A percentile compares a stretch with the other conserved stretches of the same genome.
phyloP scores from a whole-genome alignment of 2,113 vertebrate genomes.

The Orientallactaga bullata region DNA sequence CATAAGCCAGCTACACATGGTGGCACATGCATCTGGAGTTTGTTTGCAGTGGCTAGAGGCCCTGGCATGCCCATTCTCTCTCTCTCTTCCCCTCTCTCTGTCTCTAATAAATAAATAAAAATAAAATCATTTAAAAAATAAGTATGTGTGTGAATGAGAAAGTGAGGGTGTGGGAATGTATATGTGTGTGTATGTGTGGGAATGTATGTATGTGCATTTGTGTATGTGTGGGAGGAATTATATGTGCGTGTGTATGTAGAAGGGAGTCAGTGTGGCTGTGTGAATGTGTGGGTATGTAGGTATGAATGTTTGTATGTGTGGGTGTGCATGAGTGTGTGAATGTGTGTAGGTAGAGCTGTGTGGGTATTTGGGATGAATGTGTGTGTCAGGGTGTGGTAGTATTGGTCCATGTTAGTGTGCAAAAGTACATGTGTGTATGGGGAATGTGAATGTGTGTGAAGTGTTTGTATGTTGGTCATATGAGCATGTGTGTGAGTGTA shows the following conservation, averaged over 20 bases:
- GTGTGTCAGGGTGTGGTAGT: not conserved
- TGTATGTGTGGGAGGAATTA: not conserved
- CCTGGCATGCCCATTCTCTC: too few species aligned
- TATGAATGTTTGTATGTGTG: not conserved
- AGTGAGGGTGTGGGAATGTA: not conserved
- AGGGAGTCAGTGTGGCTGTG: too few species aligned
- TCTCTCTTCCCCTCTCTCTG: too few species aligned
- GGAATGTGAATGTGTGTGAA: fast-evolving
- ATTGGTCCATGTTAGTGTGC: not conserved
- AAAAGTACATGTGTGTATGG: too few species aligned
- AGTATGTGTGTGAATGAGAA: not conserved
- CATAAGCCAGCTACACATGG: too few species aligned
- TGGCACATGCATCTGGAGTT: too few species aligned
- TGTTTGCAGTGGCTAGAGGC: too few species aligned
- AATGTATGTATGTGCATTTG: not conserved
- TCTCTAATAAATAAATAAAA: too few species aligned
- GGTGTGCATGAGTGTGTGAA: not conserved
- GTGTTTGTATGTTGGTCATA: too few species aligned
- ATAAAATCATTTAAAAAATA: too few species aligned
- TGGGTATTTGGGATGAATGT: not conserved
- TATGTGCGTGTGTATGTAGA: not conserved
- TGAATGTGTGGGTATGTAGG: not conserved
- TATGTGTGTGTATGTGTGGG: not conserved
- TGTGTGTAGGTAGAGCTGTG: not conserved
- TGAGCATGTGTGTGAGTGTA: not conserved